Percentiles rank a stretch among this genome's conserved stretches.
These are phyloP conservation scores for Epistrophella euchroma DNA, from an alignment of 2,888 invertebrate species.

Conservation along the genomic window DNA sequence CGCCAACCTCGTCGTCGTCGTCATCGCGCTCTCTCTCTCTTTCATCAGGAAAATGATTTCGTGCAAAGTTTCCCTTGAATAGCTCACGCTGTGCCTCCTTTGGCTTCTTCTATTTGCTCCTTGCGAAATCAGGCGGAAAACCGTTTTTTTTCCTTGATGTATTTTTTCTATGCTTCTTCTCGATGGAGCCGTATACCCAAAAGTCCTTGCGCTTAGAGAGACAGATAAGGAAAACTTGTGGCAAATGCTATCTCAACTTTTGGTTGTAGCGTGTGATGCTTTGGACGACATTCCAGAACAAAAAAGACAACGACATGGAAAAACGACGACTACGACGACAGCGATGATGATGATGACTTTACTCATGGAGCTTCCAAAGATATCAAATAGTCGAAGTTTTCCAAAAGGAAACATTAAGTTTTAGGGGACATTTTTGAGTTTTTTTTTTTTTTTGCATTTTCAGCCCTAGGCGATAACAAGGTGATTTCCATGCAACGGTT, in stretches of 20 bases:
- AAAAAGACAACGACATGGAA: slow-evolving; percentile 6
- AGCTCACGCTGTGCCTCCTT: slow-evolving; percentile 41
- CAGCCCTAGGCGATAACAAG: slow-evolving; percentile 60
- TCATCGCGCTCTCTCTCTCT: neutral
- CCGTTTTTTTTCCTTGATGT: slow-evolving; percentile 25
- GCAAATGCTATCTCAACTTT: slow-evolving; percentile 73
- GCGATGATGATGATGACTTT: slow-evolving; percentile 60
- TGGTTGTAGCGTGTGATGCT: slow-evolving; percentile 59
- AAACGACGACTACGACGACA: slow-evolving; percentile 1
- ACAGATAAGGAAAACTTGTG: slow-evolving; percentile 72
- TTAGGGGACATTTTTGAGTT: slow-evolving; percentile 7
- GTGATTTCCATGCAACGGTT: slow-evolving; percentile 65
- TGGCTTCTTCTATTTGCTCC: slow-evolving; percentile 53
- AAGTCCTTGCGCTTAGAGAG: slow-evolving; percentile 32
- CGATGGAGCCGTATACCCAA: neutral
- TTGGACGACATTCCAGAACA: slow-evolving; percentile 14
- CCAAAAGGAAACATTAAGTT: slow-evolving; percentile 58
- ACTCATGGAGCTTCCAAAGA: slow-evolving; percentile 54
- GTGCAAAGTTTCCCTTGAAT: slow-evolving; percentile 54
- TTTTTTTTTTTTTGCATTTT: slow-evolving; percentile 18
- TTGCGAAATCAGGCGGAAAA: slow-evolving; percentile 72
- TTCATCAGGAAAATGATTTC: slow-evolving; percentile 53
- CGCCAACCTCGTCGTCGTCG: slow-evolving; percentile 23
- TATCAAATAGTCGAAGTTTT: slow-evolving; percentile 42
- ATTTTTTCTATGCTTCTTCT: neutral